A percentile compares a stretch with the other conserved stretches of the same genome.
These are phyloP conservation scores for Ametastegia equiseti DNA, from an alignment of 2,888 invertebrate genomes.

Conservation along the genomic window DNA sequence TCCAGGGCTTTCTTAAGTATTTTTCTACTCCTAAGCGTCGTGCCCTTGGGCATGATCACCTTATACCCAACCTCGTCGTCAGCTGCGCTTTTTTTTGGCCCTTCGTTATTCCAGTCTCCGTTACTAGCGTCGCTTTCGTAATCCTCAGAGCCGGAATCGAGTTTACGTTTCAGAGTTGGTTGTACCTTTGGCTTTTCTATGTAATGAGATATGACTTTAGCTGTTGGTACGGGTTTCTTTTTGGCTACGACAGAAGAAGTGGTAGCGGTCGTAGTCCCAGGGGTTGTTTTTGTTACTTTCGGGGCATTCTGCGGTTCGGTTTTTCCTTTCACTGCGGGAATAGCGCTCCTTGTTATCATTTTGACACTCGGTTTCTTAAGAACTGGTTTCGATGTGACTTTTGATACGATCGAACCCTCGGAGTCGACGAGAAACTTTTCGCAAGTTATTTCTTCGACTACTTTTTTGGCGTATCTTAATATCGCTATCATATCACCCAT, in stretches of 20 bases:
- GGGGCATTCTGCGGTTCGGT: constrained; percentile 52
- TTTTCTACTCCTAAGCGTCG: constrained; percentile 73
- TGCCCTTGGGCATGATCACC: constrained; percentile 76
- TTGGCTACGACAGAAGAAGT: constrained; percentile 60
- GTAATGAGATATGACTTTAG: constrained; percentile 45
- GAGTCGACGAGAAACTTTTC: constrained; percentile 72
- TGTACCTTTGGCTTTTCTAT: constrained; percentile 49
- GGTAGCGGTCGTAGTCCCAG: constrained; percentile 45
- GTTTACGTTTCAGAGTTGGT: constrained; percentile 64
- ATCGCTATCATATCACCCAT: constrained; percentile 84
- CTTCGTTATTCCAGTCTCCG: constrained; percentile 54
- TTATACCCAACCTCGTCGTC: constrained; percentile 76
- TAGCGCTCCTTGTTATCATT: constrained; percentile 55
- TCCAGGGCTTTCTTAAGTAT: constrained; percentile 71
- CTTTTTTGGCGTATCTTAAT: constrained; percentile 80
- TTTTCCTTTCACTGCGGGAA: constrained; percentile 57
- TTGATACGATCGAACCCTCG: constrained; percentile 58
- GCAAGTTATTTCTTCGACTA: constrained; percentile 77
- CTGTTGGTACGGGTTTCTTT: constrained; percentile 53
- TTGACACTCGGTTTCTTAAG: constrained; percentile 65
- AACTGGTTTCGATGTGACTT: constrained; percentile 53
- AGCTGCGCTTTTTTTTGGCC: constrained; percentile 62
- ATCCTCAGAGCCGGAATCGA: constrained; percentile 53
- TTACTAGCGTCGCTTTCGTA: constrained; percentile 54
- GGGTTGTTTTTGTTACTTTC: constrained; percentile 57